Evolutionary conservation across 2,113 vertebrate species (phyloP).

Genomic region (Nipponia nippon): DNA sequence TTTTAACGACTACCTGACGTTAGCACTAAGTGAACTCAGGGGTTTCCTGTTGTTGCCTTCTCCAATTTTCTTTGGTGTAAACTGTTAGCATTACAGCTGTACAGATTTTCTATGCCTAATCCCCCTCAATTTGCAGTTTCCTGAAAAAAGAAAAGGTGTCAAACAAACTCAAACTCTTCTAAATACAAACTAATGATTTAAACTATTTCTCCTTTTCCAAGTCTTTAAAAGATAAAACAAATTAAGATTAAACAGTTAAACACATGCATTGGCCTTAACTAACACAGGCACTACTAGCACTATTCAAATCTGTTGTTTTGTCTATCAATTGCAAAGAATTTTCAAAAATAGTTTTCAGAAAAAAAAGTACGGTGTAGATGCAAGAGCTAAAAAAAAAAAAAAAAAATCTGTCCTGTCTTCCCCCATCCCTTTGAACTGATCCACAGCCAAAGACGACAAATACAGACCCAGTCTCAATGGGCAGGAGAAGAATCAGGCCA

Average conservation of each 20-base stretch:
- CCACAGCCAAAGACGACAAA: background rate
- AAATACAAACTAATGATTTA: constrained; percentile 24
- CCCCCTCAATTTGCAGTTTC: constrained; percentile 31
- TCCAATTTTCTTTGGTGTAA: constrained; percentile 60
- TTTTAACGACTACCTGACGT: background rate
- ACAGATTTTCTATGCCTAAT: constrained; percentile 27
- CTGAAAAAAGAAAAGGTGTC: background rate
- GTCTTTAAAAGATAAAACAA: constrained; percentile 21
- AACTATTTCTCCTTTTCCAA: background rate
- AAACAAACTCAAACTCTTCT: constrained; percentile 9
- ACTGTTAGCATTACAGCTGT: background rate
- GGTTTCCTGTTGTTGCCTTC: constrained; percentile 7
- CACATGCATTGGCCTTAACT: constrained; percentile 22
- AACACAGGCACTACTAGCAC: constrained; percentile 10
- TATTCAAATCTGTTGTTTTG: background rate
- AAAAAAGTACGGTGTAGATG: background rate
- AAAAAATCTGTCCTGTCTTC: background rate
- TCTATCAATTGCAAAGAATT: background rate
- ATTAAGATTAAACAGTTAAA: constrained; percentile 48
- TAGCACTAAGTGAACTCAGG: constrained; percentile 17
- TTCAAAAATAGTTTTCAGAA: background rate
- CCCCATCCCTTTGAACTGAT: background rate
- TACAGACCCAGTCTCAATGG: background rate
- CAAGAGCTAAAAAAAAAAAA: background rate
- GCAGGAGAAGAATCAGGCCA: background rate